Conservation (phyloP, 2,113 vertebrate genomes). For the Trichomycterus rosablanca region DNA sequence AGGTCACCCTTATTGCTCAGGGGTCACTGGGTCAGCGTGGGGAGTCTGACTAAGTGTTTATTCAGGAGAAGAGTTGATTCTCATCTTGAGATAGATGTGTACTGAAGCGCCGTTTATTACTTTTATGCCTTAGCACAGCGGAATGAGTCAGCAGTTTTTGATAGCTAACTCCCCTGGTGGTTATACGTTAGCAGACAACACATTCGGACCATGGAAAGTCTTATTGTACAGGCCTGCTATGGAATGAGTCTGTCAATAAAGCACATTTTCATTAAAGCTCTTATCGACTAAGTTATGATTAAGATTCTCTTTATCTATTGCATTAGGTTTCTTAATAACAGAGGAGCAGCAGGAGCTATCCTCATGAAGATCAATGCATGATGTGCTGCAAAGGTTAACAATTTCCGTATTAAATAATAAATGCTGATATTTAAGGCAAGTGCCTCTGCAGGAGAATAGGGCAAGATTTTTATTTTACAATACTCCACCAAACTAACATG, state of each 20-base stretch:
- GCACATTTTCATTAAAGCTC: slow-evolving; percentile 40
- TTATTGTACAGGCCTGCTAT: slow-evolving; percentile 15
- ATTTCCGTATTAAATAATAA: slow-evolving; percentile 19
- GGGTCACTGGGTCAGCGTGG: slow-evolving; percentile 1
- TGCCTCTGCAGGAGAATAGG: too few species aligned
- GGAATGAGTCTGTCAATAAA: slow-evolving; percentile 27
- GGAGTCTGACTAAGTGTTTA: slow-evolving; percentile 17
- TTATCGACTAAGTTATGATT: slow-evolving; percentile 42
- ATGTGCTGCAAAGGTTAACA: slow-evolving; percentile 24
- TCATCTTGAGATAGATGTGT: slow-evolving; percentile 7
- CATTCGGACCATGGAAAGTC: slow-evolving; percentile 15
- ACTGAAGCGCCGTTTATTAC: slow-evolving; percentile 15
- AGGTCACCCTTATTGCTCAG: slow-evolving; percentile 10
- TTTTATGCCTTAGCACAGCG: slow-evolving; percentile 18
- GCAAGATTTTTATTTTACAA: too few species aligned
- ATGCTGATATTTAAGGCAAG: slow-evolving; percentile 29
- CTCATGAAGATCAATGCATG: slow-evolving; percentile 21
- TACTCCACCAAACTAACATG: too few species aligned
- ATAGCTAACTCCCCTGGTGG: slow-evolving; percentile 7
- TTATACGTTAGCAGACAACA: slow-evolving; percentile 19
- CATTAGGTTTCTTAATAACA: slow-evolving; percentile 17
- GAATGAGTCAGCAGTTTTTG: slow-evolving; percentile 22
- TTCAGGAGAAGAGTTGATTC: slow-evolving; percentile 4
- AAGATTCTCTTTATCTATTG: slow-evolving; percentile 38
- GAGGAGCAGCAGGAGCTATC: slow-evolving; percentile 21